A percentile compares a stretch with the other conserved stretches of the same genome.
Conservation (phyloP, 2,113 vertebrate species). For the Tiliqua scincoides region DNA sequence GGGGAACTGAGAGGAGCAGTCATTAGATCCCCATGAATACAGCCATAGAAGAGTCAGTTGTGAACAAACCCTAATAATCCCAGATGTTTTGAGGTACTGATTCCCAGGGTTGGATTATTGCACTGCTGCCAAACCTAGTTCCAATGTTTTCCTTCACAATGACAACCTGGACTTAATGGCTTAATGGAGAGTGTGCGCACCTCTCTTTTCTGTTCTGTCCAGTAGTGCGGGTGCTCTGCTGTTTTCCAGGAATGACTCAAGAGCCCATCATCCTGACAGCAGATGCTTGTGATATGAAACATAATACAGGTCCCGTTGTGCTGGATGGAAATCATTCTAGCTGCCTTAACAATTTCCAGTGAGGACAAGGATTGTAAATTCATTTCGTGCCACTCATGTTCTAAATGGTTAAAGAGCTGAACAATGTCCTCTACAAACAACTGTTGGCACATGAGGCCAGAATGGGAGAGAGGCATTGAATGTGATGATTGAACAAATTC, state of each 20-base stretch:
- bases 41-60: neutral
- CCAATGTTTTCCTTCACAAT: neutral
- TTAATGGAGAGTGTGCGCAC: neutral
- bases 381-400: neutral
- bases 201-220: neutral
- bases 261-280: neutral
- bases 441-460: neutral
- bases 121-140: neutral
- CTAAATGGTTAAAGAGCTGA: rapidly evolving
- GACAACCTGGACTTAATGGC: neutral
- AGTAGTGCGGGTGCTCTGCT: neutral
- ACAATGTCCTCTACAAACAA: neutral
- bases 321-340: rapidly evolving
- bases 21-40: neutral
- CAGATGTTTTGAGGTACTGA: neutral
- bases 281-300: neutral
- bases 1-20: neutral
- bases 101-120: neutral
- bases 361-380: rapidly evolving
- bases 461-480: neutral
- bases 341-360: neutral
- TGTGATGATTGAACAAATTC: neutral
- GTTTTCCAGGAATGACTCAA: rapidly evolving
- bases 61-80: neutral
- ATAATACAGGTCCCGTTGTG: rapidly evolving